Evolutionary conservation across 2,113 vertebrate species (phyloP), one percentile per base, ranked within the genome.

Genomic region (Ginglymostoma cirratum): DNA sequence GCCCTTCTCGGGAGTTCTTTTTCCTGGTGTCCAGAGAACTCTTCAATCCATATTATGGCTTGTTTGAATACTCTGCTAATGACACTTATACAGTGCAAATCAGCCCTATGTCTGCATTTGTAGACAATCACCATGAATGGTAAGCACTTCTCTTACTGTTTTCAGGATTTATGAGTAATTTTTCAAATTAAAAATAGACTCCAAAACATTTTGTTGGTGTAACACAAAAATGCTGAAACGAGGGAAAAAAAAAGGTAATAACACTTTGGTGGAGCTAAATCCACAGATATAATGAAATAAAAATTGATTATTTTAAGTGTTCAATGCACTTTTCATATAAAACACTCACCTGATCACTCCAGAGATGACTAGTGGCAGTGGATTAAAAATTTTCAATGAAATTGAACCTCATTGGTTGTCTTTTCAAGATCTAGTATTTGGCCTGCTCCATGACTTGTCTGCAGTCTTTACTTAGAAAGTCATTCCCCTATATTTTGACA

Each of bases 61-160:
- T 99, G 96, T 99, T 99, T 97, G 99, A 99, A 97, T 99, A 99
- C 97, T 99, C 99, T 69, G 99, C 99, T 97, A 99, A 99, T 0
- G 99, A 99, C 97, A 99, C 99, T 2, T 99, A 99, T 96, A 99
- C 99, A 61, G 99, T 99, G 96, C 99, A 99, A 97, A 99, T 99
- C 97, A 99, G 99, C 98, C 99, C 99, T 96, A 99, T 99, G 99
- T 99, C 99, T 96, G 99, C 99, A 96, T 99, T 99, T 67, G 99
- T 99, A 66, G 99, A 99, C 97, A 99, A 99, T 98, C 99, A 99
- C 97, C 99, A 99, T 17, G 99, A 99, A 96, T 99, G 99, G 99
- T 99, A 98, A 98, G 98, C 96, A 96, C 38, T 92, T 55, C 96
- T 96, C 86, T 96, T 1, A 34, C 15, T 65, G 85, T 96, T 7